Evolutionary conservation across 2,888 invertebrate genomes (phyloP), one percentile per base, ranked within the genome.

Genomic region (Sipunculus nudus): DNA sequence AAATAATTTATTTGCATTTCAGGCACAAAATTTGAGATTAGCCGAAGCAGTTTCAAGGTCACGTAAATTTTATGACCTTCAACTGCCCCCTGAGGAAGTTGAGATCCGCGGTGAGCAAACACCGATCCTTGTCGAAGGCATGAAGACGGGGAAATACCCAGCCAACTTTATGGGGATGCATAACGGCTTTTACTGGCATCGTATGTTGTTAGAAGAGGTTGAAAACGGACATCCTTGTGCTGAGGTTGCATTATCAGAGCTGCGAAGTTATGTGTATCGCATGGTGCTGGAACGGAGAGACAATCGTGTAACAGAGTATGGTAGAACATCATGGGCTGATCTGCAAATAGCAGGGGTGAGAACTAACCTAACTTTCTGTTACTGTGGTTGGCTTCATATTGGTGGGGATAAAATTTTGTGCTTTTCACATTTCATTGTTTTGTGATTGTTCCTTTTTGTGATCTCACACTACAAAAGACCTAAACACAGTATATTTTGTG

Each of bases 111-210:
- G n/a, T n/a, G n/a, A n/a, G n/a, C n/a, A n/a, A n/a, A n/a, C n/a
- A n/a, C n/a, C n/a, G n/a, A n/a, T n/a, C n/a, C n/a, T n/a, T n/a
- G n/a, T n/a, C n/a, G n/a, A n/a, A n/a, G n/a, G n/a, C n/a, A n/a
- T n/a, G n/a, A n/a, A n/a, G n/a, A n/a, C n/a, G n/a, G 75, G 74
- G 4, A 61, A 67, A 28, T 69, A 70, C 32, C 73, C 76, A 0
- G 53, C 67, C 39, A 68, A 61, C 41, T 56, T 77, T 16, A 65
- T 80, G 65, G 68, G 73, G 10, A 78, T 79, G 72, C 76, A 78
- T 53, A 69, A 73, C 26, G 74, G 73, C 35, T 74, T 76, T 45
- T 79, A 79, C 68, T 80, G 80, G 79, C 75, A 77, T 35, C 66
- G 78, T 13, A 70, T 74, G 71, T 53, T 78, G 45, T 45, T 65